Base-by-base conservation (phyloP, 2,113 vertebrate genomes). In the Mungos mungo region DNA sequence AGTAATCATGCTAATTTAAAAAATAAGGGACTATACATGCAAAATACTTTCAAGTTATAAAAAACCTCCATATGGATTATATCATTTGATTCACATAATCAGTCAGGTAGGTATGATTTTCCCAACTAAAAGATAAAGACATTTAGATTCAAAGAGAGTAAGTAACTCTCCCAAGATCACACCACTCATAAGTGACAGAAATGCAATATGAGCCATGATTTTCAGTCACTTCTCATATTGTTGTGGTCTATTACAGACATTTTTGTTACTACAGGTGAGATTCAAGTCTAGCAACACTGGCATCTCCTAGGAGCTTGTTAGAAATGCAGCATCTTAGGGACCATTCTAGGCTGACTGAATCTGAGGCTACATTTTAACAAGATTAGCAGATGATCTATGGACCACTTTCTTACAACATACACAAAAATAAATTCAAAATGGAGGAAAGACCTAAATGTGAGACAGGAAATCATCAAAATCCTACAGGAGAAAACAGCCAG, bases 21-120 rank as follows among this genome's bases (percentile, higher is more conserved):
- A 88, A 72, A 94, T 52, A 81, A 68, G 0, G 2, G 7, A 63
- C 80, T 96, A 33, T 45, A 68, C 33, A 23, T 50, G 33, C 7
- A 88, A 35, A 21, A 81, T 2, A 84, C 27, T 57, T 95, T 83
- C 52, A 97, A 95, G 31, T 80, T 57, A 45, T 41, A 79, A 93
- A 96, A 72, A 84, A 54, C 14, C 41, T 82, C 57, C 31, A 76
- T 10, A 81, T 0, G 35, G 50, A 88, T 60, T 18, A 4, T 33
- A 63, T 84, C 19, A 69, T 93, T 93, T 92, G 25, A 45, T 90
- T 88, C 38, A 60, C 8, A 5, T 79, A 82, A 82, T 82, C 47
- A 50, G 23, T 57, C 31, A 88, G 14, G 35, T 47, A 66, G 35
- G 15, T 72, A 45, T 92, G 33, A 65, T 83, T 93, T 65, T n/a